Conservation (phyloP, 2,113 vertebrate genomes). For the Podarcis muralis region DNA sequence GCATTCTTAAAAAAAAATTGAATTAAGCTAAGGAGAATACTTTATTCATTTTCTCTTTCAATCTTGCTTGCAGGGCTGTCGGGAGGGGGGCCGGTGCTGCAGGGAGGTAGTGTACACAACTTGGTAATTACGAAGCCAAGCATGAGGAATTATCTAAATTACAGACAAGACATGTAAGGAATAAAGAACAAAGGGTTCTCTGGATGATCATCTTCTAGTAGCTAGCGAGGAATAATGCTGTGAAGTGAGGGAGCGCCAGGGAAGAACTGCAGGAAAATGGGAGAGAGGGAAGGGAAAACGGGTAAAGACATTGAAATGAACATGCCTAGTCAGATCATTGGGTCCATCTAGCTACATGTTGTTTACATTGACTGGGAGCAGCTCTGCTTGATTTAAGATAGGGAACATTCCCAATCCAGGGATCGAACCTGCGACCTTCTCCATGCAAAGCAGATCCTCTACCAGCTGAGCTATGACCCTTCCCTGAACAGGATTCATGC, state of each 20-base stretch:
- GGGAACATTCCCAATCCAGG: too few relatives aligned
- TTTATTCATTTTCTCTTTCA: constrained; percentile 3
- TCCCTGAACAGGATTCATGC: too few relatives aligned
- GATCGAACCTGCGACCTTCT: too few relatives aligned
- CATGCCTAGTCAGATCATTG: too few relatives aligned
- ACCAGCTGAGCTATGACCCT: too few relatives aligned
- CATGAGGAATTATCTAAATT: not conserved
- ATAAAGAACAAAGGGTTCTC: not conserved
- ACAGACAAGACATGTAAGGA: not conserved
- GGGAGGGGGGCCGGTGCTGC: too few relatives aligned
- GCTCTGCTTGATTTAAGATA: too few relatives aligned
- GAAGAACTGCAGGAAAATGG: not conserved
- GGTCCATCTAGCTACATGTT: too few relatives aligned
- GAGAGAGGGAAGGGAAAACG: not conserved
- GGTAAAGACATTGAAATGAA: not conserved
- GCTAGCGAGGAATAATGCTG: not conserved
- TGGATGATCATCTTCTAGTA: not conserved
- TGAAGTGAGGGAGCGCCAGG: not conserved
- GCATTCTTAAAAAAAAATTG: not conserved
- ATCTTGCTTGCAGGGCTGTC: not conserved
- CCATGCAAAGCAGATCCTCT: too few relatives aligned
- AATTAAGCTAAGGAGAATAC: not conserved
- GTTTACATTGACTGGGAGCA: too few relatives aligned
- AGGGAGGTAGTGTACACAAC: not conserved
- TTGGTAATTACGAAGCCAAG: not conserved